These are phyloP conservation scores for Labroides dimidiatus DNA, from an alignment of 2,797 vertebrate species.

Conservation along the genomic window DNA sequence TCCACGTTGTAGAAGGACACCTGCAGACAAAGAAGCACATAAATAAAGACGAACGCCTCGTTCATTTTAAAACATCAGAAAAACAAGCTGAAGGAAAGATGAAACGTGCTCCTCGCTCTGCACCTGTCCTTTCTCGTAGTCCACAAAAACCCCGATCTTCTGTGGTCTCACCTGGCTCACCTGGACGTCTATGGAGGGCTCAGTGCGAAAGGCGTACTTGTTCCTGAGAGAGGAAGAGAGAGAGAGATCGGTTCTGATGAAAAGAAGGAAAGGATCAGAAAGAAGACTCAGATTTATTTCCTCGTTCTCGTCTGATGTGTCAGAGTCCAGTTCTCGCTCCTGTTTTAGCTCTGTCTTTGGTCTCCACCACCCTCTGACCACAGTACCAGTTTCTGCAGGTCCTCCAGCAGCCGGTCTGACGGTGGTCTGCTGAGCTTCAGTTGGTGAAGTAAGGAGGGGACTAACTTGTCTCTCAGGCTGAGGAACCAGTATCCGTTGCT, in stretches of 20 bases:
- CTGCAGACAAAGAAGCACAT: constrained; percentile 28
- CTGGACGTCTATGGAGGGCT: constrained; percentile 66
- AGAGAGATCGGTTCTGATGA: too few species aligned
- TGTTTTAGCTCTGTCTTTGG: neutral
- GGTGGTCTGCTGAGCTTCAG: too few species aligned
- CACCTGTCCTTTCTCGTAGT: constrained; percentile 84
- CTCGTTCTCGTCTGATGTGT: too few species aligned
- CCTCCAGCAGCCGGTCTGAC: too few species aligned
- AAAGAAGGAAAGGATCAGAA: neutral
- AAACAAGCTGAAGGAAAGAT: too few species aligned
- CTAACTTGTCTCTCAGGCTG: constrained; percentile 80
- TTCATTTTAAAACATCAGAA: too few species aligned
- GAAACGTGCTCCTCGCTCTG: neutral
- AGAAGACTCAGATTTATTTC: too few species aligned
- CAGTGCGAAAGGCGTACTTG: constrained; percentile 75
- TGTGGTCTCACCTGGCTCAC: constrained; percentile 64
- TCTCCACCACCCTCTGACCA: neutral
- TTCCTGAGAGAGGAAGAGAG: constrained; percentile 45
- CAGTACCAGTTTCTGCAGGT: too few species aligned
- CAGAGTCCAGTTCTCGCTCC: too few species aligned
- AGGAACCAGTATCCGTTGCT: constrained; percentile 84
- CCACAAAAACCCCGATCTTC: constrained; percentile 81
- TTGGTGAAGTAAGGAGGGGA: neutral
- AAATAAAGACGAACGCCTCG: too few species aligned
- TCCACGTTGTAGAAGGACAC: constrained; percentile 85